Percentiles rank a stretch among this genome's conserved stretches.
phyloP scores from a whole-genome alignment of 2,888 invertebrate genomes.

The Limnephilus marmoratus region DNA sequence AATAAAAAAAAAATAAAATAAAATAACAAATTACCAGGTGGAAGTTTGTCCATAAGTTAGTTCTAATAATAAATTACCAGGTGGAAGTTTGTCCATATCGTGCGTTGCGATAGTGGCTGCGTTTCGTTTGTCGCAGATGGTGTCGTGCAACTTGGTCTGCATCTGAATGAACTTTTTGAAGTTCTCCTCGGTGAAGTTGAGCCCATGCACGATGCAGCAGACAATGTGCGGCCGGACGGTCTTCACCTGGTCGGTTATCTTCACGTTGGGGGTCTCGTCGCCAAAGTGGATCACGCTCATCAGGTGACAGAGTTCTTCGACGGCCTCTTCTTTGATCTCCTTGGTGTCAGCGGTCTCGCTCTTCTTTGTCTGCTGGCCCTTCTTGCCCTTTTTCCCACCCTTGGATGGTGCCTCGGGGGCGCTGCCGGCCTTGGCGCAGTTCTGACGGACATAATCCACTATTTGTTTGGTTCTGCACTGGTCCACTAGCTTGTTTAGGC shows the following conservation, averaged over 20 bases:
- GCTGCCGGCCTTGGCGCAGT: slow-evolving; percentile 75
- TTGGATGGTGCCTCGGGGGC: slow-evolving; percentile 70
- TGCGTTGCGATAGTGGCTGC: slow-evolving; percentile 91
- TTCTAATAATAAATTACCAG: slow-evolving; percentile 71
- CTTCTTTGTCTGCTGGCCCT: slow-evolving; percentile 69
- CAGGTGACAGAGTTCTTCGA: slow-evolving; percentile 66
- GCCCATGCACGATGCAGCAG: slow-evolving; percentile 83
- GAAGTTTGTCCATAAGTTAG: no score
- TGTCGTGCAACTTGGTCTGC: slow-evolving; percentile 87
- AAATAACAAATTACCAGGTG: no score
- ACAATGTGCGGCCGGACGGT: slow-evolving; percentile 83
- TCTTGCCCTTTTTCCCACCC: slow-evolving; percentile 71
- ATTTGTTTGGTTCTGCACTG: slow-evolving; percentile 87
- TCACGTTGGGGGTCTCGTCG: slow-evolving; percentile 75
- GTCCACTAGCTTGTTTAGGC: slow-evolving; percentile 85
- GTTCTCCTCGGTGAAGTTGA: slow-evolving; percentile 80
- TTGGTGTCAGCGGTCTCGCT: slow-evolving; percentile 69
- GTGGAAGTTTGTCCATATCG: slow-evolving; percentile 81
- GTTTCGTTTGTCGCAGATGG: slow-evolving; percentile 86
- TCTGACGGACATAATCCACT: slow-evolving; percentile 85
- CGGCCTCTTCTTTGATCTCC: slow-evolving; percentile 65
- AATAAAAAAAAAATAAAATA: no score
- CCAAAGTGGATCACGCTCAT: slow-evolving; percentile 73
- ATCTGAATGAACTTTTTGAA: slow-evolving; percentile 88
- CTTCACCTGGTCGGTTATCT: slow-evolving; percentile 78